Conservation (phyloP, 2,797 vertebrate species). For the Pipistrellus nathusii region DNA sequence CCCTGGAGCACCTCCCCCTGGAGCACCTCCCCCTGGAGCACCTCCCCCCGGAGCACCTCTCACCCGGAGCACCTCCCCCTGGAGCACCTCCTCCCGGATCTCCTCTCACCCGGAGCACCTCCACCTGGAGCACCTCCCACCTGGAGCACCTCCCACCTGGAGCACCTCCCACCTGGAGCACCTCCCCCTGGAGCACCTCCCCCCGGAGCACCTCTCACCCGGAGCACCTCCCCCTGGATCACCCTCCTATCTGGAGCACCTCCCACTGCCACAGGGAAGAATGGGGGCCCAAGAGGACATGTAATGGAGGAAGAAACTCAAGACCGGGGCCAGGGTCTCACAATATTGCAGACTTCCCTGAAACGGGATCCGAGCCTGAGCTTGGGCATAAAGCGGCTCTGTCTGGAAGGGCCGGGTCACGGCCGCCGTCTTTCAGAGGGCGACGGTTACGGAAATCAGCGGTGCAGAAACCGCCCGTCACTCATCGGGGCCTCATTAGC, state of each 20-base stretch:
- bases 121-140: not conserved
- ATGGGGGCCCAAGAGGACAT: constrained; percentile 11
- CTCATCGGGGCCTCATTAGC: constrained; percentile 98
- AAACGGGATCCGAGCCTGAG: constrained; percentile 87
- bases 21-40: no score
- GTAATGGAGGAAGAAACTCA: constrained; percentile 77
- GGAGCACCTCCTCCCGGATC: no score
- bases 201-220: no score
- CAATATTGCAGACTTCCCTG: constrained; percentile 84
- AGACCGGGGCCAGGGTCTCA: constrained; percentile 78
- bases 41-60: no score
- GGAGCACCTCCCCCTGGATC: no score
- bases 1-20: no score
- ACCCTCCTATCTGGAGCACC: no score
- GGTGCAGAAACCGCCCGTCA: constrained; percentile 96
- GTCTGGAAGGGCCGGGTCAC: constrained; percentile 92
- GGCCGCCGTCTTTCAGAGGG: constrained; percentile 97
- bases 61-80: no score
- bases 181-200: no score
- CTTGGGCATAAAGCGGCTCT: constrained; percentile 94
- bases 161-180: no score
- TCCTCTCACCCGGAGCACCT: not conserved
- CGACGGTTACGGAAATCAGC: constrained; percentile 99
- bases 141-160: no score
- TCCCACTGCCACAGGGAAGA: not conserved